phyloP scores from a whole-genome alignment of 1,140 invertebrate genomes.

The Rhagoletis zephyria region DNA sequence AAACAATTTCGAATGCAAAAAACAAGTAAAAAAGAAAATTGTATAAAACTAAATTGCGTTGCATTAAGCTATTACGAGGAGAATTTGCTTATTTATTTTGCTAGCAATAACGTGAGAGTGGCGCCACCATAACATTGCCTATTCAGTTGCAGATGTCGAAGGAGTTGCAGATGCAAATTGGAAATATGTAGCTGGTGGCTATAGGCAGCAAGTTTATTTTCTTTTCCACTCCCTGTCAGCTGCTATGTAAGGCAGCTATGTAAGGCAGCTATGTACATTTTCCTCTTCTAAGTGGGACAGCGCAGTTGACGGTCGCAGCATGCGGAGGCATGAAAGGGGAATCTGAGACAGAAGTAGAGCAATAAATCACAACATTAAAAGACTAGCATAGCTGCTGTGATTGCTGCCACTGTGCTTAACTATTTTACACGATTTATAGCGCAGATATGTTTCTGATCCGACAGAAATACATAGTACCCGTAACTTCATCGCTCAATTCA shows the following conservation, averaged over 20 bases:
- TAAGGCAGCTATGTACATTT: not conserved
- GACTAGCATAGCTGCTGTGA: not conserved
- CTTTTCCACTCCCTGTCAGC: not conserved
- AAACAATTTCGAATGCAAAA: conserved; percentile 36
- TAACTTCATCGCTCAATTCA: conserved; percentile 30
- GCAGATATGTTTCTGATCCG: not conserved
- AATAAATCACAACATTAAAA: conserved; percentile 36
- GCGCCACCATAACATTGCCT: conserved; percentile 20
- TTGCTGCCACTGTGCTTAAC: conserved; percentile 40
- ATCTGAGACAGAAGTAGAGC: conserved; percentile 17
- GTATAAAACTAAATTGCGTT: not conserved
- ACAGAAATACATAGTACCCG: not conserved
- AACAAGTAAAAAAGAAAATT: not conserved
- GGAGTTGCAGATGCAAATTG: not conserved
- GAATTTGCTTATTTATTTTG: conserved; percentile 53
- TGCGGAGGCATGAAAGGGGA: not conserved
- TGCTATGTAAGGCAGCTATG: not conserved
- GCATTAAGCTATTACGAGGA: not conserved
- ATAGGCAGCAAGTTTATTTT: conserved; percentile 1
- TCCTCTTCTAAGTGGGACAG: conserved; percentile 3
- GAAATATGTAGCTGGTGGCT: not conserved
- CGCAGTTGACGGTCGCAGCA: not conserved
- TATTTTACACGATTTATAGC: conserved; percentile 26
- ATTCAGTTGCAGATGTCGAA: not conserved
- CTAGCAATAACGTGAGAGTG: conserved; percentile 37